Percentiles rank a stretch among this genome's conserved stretches.
These are phyloP conservation scores for Hycleus phaleratus DNA, from an alignment of 1,140 invertebrate species.

Conservation along the genomic window DNA sequence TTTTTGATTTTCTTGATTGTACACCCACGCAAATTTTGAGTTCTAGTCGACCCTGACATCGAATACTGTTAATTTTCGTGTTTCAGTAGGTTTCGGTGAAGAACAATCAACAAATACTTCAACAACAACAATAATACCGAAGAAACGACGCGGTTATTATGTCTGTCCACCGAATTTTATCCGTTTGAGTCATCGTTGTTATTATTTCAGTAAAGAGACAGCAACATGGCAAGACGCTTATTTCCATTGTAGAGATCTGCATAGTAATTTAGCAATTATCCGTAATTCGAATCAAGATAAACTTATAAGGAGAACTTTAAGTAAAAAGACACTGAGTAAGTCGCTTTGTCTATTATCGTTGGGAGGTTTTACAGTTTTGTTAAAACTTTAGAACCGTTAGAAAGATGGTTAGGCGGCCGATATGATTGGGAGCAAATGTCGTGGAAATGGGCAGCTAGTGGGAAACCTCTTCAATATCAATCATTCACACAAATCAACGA, in stretches of 20 bases:
- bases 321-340: conserved; percentile 36
- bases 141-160: conserved; percentile 34
- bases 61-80: background rate
- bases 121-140: background rate
- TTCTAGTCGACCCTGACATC: too few relatives aligned
- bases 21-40: too few relatives aligned
- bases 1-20: too few relatives aligned
- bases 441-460: conserved; percentile 65
- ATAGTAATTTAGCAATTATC: conserved; percentile 58
- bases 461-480: conserved; percentile 37
- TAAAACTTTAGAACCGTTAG: conserved; percentile 49
- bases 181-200: conserved; percentile 63
- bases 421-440: conserved; percentile 57
- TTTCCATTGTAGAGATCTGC: conserved; percentile 59
- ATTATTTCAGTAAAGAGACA: conserved; percentile 60
- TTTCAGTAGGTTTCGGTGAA: background rate
- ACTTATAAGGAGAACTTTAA: conserved; percentile 57
- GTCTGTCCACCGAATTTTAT: conserved; percentile 64
- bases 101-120: too few relatives aligned
- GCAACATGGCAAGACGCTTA: conserved; percentile 64
- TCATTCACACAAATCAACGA: conserved; percentile 18
- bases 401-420: conserved; percentile 68
- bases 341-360: background rate
- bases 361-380: background rate
- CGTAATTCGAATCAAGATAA: conserved; percentile 60